Conservation (phyloP, 2,113 vertebrate species). For the Meriones unguiculatus region DNA sequence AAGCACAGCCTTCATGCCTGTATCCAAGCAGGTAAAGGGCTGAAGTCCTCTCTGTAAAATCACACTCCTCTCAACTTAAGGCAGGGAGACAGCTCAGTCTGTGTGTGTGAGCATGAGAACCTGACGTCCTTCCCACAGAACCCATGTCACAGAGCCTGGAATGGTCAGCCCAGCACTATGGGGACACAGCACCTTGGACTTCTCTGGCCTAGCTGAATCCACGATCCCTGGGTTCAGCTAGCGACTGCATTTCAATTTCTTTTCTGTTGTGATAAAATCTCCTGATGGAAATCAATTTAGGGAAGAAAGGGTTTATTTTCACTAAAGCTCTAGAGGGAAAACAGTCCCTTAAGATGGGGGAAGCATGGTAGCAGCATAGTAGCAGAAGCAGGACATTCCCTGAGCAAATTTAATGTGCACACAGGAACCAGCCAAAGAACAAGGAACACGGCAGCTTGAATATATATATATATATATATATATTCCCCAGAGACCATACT, state of each 20-base stretch:
- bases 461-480: not conserved
- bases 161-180: not conserved
- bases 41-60: not conserved
- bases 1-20: not conserved
- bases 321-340: not conserved
- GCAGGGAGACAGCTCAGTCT: not conserved
- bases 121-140: not conserved
- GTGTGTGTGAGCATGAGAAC: not conserved
- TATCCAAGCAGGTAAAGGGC: not conserved
- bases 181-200: not conserved
- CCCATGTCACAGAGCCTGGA: not conserved
- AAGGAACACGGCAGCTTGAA: no score
- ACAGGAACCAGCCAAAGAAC: not conserved
- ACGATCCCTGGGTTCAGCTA: not conserved
- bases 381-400: not conserved
- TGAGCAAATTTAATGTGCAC: not conserved
- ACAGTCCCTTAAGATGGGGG: not conserved
- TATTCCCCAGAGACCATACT: not conserved
- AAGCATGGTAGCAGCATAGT: not conserved
- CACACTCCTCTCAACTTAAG: not conserved
- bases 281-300: not conserved
- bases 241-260: not conserved
- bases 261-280: not conserved
- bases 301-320: not conserved
- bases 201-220: not conserved